Base-by-base conservation (phyloP, 2,797 vertebrate species). In the Syngnathus rostellatus region DNA sequence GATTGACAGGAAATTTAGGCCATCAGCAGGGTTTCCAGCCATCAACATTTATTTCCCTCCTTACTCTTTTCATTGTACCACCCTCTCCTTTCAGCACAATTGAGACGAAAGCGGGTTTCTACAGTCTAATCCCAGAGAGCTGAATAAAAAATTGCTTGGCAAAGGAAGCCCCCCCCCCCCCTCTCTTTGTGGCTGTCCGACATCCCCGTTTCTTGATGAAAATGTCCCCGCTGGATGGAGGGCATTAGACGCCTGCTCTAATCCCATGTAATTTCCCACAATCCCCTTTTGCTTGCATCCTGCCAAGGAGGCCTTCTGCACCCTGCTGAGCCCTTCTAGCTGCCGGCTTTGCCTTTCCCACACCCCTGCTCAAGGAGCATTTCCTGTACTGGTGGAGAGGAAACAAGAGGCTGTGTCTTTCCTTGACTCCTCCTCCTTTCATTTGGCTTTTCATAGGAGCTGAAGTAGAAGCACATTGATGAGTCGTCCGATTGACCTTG, bases 221-320 rank as follows among this genome's bases (percentile, higher is more conserved):
- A 89, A 88, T 87, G 86, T 90, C 85, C 31, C 85, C 45, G 71
- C 78, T 84, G 85, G 85, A 89, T 89, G 83, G 31, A 88, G 78
- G 74, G 86, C 84, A 89, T 90, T 89, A 90, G 87, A 87, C 69
- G 77, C 80, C 77, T 19, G 71, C 83, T 85, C 77, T 91, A 90
- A 92, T 91, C 89, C 89, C 80, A 81, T 88, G 88, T 88, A 89
- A 90, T 88, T 90, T 91, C 89, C 88, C 89, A 90, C 89, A 91
- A 91, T 91, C 91, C 85, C 86, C 76, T 88, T 31, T 89, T 87
- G 86, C 84, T 76, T 80, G 83, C 76, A 76, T 87, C 86, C 84
- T 89, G 89, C 91, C 89, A 91, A 90, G 87, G 88, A 88, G 83
- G 87, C 84, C 83, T 86, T 80, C 58, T 65, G 78, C 67, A 38